Percentiles rank a stretch among this genome's conserved stretches.
phyloP scores from a whole-genome alignment of 2,888 invertebrate genomes.

The Hoplodrina blanda region DNA sequence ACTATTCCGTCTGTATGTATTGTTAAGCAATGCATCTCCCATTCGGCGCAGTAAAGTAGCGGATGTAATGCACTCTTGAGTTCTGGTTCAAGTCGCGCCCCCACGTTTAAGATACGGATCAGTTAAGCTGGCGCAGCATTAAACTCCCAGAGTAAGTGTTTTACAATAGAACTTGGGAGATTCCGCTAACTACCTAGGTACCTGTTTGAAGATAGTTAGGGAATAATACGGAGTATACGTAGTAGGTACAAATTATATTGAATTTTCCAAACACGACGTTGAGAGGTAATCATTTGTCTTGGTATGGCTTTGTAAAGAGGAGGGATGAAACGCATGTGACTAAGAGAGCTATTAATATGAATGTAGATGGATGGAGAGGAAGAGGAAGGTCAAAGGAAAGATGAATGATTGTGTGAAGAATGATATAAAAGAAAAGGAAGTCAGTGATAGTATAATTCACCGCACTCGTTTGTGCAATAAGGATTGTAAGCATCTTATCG shows the following conservation, averaged over 20 bases:
- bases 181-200: slow-evolving; percentile 21
- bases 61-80: slow-evolving; percentile 68
- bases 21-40: slow-evolving; percentile 50
- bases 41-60: slow-evolving; percentile 61
- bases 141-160: slow-evolving; percentile 48
- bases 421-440: too few relatives aligned
- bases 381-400: too few relatives aligned
- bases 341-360: too few relatives aligned
- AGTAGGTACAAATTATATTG: not conserved
- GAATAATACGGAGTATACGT: not conserved
- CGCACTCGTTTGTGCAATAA: not conserved
- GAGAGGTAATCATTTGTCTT: too few relatives aligned
- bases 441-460: not conserved
- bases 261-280: too few relatives aligned
- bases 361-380: too few relatives aligned
- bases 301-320: too few relatives aligned
- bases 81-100: slow-evolving; percentile 57
- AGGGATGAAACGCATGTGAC: too few relatives aligned
- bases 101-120: slow-evolving; percentile 54
- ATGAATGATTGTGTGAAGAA: too few relatives aligned
- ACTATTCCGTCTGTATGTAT: slow-evolving; percentile 18
- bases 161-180: slow-evolving; percentile 45
- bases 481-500: slow-evolving; percentile 9
- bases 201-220: slow-evolving; percentile 11
- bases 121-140: slow-evolving; percentile 40